Base-by-base conservation (phyloP, 2,113 vertebrate species). In the Canis aureus region DNA sequence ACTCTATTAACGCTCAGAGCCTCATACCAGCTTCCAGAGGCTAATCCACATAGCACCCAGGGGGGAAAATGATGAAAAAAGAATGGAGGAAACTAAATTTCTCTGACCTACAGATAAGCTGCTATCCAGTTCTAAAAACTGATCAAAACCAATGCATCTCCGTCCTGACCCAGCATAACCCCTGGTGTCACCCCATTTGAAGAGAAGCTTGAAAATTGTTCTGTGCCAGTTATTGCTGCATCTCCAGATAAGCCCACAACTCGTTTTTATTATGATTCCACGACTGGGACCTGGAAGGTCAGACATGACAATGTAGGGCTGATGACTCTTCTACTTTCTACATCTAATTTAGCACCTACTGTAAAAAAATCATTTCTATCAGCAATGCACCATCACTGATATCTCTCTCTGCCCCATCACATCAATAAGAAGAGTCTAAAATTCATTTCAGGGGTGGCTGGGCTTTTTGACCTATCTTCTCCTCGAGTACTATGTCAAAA, bases 111-210 rank as follows among this genome's bases (percentile, higher is more conserved):
- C 59, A 97, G 98, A 98, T 96, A 97, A 98, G 98, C 97, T 97
- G 97, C 97, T 98, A 94, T 89, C 93, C 49, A 89, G 95, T 95
- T 98, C 94, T 82, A 76, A 98, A 97, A 98, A 98, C 97, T 98
- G 98, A 99, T 99, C 95, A 98, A 98, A 99, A 98, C 11, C 96
- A 98, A 92, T 96, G 98, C 98, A 98, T 97, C 91, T 2, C 94
- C 71, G 59, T 78, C 96, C 32, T 97, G 98, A 99, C 98, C 98
- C 98, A 38, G 43, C 96, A 95, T 98, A 97, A 98, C 79, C 98
- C 97, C 93, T 83, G 93, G 95, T 95, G 94, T 96, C 97, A 97
- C 89, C 74, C 84, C 95, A 98, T 97, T 97, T 96, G 98, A 98
- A 98, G 98, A 82, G 79, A 98, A 81, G 93, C 95, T 97, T 5